Evolutionary conservation across 1,140 invertebrate genomes (phyloP).

Genomic region (Lamellibrachia luymesi): DNA sequence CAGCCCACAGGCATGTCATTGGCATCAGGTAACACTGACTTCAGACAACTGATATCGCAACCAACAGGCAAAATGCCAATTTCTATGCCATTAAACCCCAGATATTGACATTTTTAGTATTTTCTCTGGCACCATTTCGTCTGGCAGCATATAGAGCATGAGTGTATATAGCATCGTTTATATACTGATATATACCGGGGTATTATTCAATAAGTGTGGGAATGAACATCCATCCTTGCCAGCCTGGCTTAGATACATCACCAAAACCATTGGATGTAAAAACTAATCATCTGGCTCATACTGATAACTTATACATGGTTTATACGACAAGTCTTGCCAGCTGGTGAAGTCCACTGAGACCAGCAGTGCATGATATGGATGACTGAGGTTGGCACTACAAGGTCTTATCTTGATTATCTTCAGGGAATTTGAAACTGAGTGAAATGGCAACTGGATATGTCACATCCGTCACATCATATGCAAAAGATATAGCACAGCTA

Average conservation of each 20-base stretch:
- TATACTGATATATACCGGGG: too few relatives aligned
- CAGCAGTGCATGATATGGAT: neutral
- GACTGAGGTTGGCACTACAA: neutral
- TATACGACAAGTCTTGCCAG: neutral
- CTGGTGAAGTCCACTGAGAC: neutral
- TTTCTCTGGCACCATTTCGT: neutral
- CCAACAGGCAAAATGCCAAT: neutral
- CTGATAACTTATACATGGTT: neutral
- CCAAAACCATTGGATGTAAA: neutral
- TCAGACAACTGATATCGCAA: neutral
- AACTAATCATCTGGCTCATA: neutral
- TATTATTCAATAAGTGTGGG: too few relatives aligned
- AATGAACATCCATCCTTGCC: too few relatives aligned
- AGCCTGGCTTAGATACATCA: neutral
- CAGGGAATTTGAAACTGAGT: neutral
- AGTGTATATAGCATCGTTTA: too few relatives aligned
- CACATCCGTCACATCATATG: neutral
- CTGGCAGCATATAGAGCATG: neutral
- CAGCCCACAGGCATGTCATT: neutral
- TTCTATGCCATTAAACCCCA: neutral
- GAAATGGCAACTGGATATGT: neutral
- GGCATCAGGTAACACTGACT: neutral
- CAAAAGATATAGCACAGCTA: neutral
- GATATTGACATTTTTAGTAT: neutral
- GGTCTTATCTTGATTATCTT: neutral